Conservation (phyloP, 2,797 vertebrate species). For the Simalia tracyae region DNA sequence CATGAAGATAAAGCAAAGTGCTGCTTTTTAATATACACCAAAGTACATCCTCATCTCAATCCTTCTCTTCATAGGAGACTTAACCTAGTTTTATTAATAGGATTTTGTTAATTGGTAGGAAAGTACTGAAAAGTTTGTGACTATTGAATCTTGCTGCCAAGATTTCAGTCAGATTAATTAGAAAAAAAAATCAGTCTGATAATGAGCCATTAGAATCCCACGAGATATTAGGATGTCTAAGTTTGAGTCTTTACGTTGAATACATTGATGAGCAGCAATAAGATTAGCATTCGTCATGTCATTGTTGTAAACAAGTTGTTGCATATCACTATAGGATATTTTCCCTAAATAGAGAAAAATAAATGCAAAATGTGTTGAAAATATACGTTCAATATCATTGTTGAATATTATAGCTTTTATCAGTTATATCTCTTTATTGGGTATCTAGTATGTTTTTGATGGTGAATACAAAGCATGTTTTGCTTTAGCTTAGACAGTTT, state of each 20-base stretch:
- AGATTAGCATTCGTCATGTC: slow-evolving; percentile 51
- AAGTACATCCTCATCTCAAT: background rate
- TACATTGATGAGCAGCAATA: slow-evolving; percentile 48
- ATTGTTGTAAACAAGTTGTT: slow-evolving; percentile 52
- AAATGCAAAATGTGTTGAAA: slow-evolving; percentile 51
- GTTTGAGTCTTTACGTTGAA: slow-evolving; percentile 43
- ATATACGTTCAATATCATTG: slow-evolving; percentile 20
- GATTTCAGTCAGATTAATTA: slow-evolving; percentile 36
- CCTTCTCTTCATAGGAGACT: background rate
- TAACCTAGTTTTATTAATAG: background rate
- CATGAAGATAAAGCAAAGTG: background rate
- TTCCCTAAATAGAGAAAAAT: slow-evolving; percentile 53
- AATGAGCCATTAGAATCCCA: slow-evolving; percentile 38
- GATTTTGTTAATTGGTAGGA: background rate
- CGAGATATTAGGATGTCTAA: slow-evolving; percentile 34
- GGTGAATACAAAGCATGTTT: slow-evolving; percentile 4
- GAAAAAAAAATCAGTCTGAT: slow-evolving; percentile 19
- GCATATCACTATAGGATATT: slow-evolving; percentile 41
- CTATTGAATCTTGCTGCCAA: background rate
- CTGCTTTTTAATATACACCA: background rate
- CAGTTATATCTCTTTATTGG: slow-evolving; percentile 26
- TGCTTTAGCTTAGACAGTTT: slow-evolving; percentile 28
- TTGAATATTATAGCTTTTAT: background rate
- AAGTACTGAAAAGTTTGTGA: background rate
- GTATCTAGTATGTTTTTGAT: slow-evolving; percentile 28